Evolutionary conservation across 92 coral and sea anemone species (phyloP).

Genomic region (Zoanthus sansibaricus): DNA sequence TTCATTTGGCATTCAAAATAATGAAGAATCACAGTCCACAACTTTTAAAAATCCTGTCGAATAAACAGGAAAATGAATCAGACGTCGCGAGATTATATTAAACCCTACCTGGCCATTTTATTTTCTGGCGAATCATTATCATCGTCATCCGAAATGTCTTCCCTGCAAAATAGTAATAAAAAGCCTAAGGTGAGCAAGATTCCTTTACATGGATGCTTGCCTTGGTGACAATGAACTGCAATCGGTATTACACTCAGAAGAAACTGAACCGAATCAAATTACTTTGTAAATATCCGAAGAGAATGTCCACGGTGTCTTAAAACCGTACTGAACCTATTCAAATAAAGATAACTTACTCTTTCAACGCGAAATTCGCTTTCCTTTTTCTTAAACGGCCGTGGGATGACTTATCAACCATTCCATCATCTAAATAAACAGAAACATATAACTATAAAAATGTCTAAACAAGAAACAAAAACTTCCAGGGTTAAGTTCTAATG

Average conservation of each 20-base stretch:
- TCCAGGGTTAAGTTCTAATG: not conserved
- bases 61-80: slow-evolving; percentile 2
- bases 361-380: slow-evolving; percentile 79
- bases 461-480: slow-evolving; percentile 14
- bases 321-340: not conserved
- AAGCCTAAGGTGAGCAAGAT: not conserved
- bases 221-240: not conserved
- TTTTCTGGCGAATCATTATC: slow-evolving; percentile 77
- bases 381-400: slow-evolving; percentile 96
- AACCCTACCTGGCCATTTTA: slow-evolving; percentile 85
- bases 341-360: slow-evolving; percentile 76
- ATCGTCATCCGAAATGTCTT: slow-evolving; percentile 91
- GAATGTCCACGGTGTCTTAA: not conserved
- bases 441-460: not conserved
- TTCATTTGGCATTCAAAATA: not conserved
- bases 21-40: not conserved
- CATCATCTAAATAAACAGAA: slow-evolving; percentile 62
- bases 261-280: not conserved
- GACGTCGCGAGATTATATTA: not conserved
- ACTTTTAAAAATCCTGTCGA: not conserved
- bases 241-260: slow-evolving; percentile 5
- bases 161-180: slow-evolving; percentile 66
- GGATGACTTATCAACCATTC: slow-evolving; percentile 85
- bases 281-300: slow-evolving; percentile 10
- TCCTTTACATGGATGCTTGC: not conserved